phyloP scores from a whole-genome alignment of 2,797 vertebrate genomes.

The Coccyzus lansbergi region DNA sequence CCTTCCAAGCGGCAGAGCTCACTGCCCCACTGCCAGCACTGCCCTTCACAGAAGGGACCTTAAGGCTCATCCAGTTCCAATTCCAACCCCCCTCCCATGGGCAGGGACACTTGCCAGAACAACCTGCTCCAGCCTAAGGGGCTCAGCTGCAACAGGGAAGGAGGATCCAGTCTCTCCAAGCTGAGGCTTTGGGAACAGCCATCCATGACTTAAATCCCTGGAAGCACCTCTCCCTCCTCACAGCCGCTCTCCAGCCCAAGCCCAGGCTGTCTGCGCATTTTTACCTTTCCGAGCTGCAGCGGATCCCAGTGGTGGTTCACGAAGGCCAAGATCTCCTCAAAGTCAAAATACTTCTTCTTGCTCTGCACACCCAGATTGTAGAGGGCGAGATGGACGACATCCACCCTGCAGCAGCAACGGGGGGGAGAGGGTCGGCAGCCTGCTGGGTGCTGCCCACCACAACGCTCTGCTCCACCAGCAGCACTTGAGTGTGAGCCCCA shows the following conservation, averaged over 20 bases:
- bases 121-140: neutral
- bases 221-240: rapidly evolving
- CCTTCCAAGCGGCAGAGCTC: neutral
- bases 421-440: neutral
- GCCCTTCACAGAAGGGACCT: neutral
- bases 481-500: rapidly evolving
- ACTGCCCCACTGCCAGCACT: rapidly evolving
- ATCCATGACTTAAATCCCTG: rapidly evolving
- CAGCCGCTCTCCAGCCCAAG: neutral
- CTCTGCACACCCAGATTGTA: conserved; percentile 95
- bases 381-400: conserved; percentile 91
- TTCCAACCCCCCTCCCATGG: too few relatives aligned
- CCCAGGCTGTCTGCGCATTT: rapidly evolving
- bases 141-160: rapidly evolving
- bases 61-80: too few relatives aligned
- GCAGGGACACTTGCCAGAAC: neutral
- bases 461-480: neutral
- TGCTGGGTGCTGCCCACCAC: neutral
- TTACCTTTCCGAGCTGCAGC: conserved; percentile 93
- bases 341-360: conserved; percentile 98
- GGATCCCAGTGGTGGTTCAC: conserved; percentile 91
- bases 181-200: neutral
- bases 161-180: neutral
- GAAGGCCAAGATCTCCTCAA: conserved; percentile 93
- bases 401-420: conserved; percentile 81